These are phyloP conservation scores for Dromius quadrimaculatus DNA, from an alignment of 2,888 invertebrate species.

Conservation along the genomic window DNA sequence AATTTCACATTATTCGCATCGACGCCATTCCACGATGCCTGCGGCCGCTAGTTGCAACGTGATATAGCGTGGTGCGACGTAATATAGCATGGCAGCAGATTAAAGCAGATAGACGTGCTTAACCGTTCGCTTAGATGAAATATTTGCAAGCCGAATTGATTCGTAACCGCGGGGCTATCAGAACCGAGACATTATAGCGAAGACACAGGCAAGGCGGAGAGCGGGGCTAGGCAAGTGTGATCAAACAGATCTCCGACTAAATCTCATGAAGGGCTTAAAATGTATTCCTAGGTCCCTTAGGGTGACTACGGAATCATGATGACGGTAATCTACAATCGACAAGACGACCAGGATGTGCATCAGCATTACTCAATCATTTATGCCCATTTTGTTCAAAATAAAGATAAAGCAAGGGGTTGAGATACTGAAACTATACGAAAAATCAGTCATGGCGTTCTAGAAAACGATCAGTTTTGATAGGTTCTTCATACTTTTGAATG, in stretches of 20 bases:
- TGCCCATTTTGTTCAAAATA: too few species aligned
- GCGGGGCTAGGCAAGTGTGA: conserved; percentile 41
- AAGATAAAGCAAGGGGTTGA: too few species aligned
- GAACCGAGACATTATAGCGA: not conserved
- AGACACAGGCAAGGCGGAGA: not conserved
- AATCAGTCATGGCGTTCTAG: too few species aligned
- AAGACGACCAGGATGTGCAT: not conserved
- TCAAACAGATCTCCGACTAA: conserved; percentile 49
- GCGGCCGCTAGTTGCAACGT: conserved; percentile 10
- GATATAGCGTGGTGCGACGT: not conserved
- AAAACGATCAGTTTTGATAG: too few species aligned
- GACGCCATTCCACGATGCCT: conserved; percentile 41
- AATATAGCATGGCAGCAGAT: conserved; percentile 18
- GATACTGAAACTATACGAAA: too few species aligned
- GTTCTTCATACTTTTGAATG: too few species aligned
- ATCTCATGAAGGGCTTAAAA: conserved; percentile 49
- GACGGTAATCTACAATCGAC: conserved; percentile 22
- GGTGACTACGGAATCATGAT: conserved; percentile 26
- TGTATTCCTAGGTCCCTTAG: conserved; percentile 38
- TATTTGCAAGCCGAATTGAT: conserved; percentile 51
- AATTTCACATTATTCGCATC: conserved; percentile 50
- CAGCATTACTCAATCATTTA: too few species aligned
- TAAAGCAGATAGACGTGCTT: conserved; percentile 45
- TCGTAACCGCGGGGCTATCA: conserved; percentile 39
- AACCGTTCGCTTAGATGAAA: conserved; percentile 39